Percentiles rank a stretch among this genome's conserved stretches.
These are phyloP conservation scores for Acrocera orbiculus DNA, from an alignment of 2,888 invertebrate species.

Conservation along the genomic window DNA sequence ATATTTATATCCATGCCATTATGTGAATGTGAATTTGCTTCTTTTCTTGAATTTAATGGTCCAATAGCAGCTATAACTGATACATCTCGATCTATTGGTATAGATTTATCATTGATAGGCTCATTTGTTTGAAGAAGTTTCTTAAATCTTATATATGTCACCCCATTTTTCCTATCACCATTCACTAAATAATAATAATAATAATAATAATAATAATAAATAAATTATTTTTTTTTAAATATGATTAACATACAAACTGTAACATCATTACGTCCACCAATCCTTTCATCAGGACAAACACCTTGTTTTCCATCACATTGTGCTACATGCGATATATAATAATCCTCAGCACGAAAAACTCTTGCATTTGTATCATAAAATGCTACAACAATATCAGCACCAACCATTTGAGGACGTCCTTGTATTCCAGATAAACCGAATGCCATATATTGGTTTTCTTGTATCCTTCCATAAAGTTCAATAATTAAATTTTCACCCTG, in stretches of 20 bases:
- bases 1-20: constrained; percentile 26
- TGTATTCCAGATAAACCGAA: constrained; percentile 71
- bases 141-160: constrained; percentile 63
- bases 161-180: constrained; percentile 58
- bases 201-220: not conserved
- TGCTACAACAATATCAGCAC: constrained; percentile 70
- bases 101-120: constrained; percentile 48
- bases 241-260: constrained; percentile 34
- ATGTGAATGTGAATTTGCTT: constrained; percentile 66
- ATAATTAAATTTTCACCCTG: constrained; percentile 59
- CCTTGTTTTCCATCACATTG: constrained; percentile 70
- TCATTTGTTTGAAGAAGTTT: constrained; percentile 63
- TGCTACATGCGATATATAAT: constrained; percentile 62
- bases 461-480: constrained; percentile 57
- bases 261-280: constrained; percentile 67
- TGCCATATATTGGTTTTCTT: constrained; percentile 73
- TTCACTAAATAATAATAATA: constrained; percentile 34
- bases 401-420: constrained; percentile 55
- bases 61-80: constrained; percentile 81
- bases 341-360: constrained; percentile 62
- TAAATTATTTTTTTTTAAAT: not conserved
- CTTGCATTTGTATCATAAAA: constrained; percentile 42
- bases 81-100: constrained; percentile 47
- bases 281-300: constrained; percentile 67
- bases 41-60: constrained; percentile 55